These are phyloP conservation scores for Oryctolagus cuniculus DNA, from an alignment of 2,113 vertebrate species.

Conservation along the genomic window DNA sequence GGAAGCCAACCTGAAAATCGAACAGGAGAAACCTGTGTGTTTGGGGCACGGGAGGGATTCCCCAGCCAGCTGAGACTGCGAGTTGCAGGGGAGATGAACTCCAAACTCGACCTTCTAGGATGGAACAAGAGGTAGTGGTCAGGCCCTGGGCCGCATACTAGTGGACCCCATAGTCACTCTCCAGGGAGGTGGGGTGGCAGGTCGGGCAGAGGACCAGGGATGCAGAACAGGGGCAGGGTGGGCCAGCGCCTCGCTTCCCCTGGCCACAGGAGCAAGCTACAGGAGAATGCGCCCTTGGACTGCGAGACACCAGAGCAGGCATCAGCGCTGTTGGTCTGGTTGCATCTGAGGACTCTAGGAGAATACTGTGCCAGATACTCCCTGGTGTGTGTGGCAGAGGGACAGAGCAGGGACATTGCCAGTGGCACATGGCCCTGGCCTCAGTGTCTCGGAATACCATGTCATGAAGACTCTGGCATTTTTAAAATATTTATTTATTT, in stretches of 20 bases:
- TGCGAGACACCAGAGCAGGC: neutral
- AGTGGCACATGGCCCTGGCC: neutral
- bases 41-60: neutral
- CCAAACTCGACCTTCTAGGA: neutral
- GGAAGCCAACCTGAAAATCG: neutral
- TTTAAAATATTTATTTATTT: neutral
- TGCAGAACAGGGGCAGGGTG: neutral
- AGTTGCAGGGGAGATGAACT: neutral
- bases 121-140: neutral
- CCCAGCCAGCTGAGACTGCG: neutral
- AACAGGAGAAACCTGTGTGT: neutral
- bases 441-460: neutral
- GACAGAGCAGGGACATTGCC: neutral
- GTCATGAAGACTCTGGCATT: neutral
- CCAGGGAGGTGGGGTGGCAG: neutral
- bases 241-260: neutral
- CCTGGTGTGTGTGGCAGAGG: too few relatives aligned
- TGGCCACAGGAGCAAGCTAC: neutral
- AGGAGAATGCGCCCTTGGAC: neutral
- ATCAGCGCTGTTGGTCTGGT: neutral
- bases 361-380: neutral
- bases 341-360: neutral
- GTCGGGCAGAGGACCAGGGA: neutral
- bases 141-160: fast-evolving
- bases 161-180: fast-evolving